These are phyloP conservation scores for Vireo griseus DNA, from an alignment of 2,797 vertebrate species.

Conservation along the genomic window DNA sequence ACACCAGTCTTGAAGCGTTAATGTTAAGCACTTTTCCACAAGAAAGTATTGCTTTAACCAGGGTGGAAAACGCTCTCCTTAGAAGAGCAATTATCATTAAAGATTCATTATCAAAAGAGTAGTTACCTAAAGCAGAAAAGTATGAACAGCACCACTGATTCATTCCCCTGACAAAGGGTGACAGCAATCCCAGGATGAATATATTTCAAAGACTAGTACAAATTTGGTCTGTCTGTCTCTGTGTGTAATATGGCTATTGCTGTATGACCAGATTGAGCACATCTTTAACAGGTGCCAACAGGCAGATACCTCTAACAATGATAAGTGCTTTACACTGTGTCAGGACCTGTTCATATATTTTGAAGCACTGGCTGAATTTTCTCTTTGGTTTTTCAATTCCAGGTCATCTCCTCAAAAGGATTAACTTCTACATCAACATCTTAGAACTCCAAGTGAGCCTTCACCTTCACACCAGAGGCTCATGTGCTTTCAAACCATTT, in stretches of 20 bases:
- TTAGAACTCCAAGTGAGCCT: background rate
- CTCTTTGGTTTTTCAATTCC: background rate
- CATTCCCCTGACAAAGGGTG: conserved; percentile 37
- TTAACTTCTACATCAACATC: background rate
- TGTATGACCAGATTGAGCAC: background rate
- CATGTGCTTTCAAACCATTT: background rate
- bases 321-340: background rate
- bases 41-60: conserved; percentile 74
- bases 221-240: conserved; percentile 45
- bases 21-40: conserved; percentile 70
- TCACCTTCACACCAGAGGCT: background rate
- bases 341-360: background rate
- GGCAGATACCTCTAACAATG: background rate
- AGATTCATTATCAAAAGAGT: conserved; percentile 72
- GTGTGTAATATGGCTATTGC: background rate
- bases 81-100: conserved; percentile 69
- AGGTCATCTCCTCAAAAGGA: background rate
- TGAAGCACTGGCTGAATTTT: background rate
- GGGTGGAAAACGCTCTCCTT: conserved; percentile 69
- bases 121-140: conserved; percentile 70
- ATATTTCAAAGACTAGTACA: conserved; percentile 29
- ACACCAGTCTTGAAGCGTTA: conserved; percentile 53
- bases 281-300: background rate
- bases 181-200: conserved; percentile 61
- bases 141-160: conserved; percentile 35